Conservation (phyloP, 2,113 vertebrate species). For the Isurus oxyrinchus region DNA sequence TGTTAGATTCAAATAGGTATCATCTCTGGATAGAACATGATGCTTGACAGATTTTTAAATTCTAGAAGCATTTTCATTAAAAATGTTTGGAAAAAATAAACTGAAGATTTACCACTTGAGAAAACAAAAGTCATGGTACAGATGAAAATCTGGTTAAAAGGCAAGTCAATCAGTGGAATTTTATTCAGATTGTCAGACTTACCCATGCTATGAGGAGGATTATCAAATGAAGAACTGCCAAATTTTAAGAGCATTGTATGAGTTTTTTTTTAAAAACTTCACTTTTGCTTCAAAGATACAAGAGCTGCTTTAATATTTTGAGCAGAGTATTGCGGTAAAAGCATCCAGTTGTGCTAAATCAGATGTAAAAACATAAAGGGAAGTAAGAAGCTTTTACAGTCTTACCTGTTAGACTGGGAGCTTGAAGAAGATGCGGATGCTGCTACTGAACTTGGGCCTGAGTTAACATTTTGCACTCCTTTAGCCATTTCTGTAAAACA, state of each 20-base stretch:
- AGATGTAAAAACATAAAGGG: background rate
- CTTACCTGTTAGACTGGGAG: constrained; percentile 28
- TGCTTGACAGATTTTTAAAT: background rate
- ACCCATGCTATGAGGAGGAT: background rate
- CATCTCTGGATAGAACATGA: background rate
- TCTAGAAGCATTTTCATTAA: background rate
- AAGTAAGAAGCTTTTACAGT: background rate
- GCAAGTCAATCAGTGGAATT: background rate
- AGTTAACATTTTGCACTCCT: constrained; percentile 50
- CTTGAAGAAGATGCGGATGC: constrained; percentile 23
- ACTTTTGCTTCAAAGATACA: background rate
- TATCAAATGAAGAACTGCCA: background rate
- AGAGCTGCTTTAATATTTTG: background rate
- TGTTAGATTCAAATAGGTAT: background rate
- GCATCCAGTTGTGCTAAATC: background rate
- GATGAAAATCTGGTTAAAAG: background rate
- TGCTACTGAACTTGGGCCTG: constrained; percentile 31
- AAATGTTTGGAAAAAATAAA: background rate
- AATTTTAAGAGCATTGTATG: background rate
- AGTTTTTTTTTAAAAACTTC: background rate
- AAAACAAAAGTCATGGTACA: background rate
- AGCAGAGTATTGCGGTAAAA: background rate
- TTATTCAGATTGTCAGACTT: background rate
- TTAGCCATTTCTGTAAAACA: constrained; percentile 86
- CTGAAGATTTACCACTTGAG: background rate